Percentiles rank a stretch among this genome's conserved stretches.
phyloP scores from a whole-genome alignment of 2,797 vertebrate species.

The Hydrolagus colliei region DNA sequence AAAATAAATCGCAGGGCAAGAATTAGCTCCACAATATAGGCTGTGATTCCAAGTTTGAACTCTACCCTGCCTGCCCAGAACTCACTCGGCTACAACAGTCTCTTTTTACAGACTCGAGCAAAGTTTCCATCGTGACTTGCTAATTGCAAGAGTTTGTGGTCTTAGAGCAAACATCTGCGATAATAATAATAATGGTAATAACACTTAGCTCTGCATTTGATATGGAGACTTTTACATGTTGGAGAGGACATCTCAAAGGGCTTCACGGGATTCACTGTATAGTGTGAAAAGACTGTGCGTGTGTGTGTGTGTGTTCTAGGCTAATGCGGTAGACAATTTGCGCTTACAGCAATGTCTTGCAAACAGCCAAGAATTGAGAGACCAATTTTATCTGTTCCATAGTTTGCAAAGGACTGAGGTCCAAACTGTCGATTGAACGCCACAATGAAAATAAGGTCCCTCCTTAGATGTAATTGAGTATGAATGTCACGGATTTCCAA shows the following conservation, averaged over 20 bases:
- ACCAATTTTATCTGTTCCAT: not conserved
- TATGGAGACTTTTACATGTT: too few relatives aligned
- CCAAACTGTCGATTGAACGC: not conserved
- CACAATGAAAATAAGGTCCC: conserved; percentile 2
- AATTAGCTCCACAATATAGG: conserved; percentile 28
- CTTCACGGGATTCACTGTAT: too few relatives aligned
- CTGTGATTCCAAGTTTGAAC: conserved; percentile 30
- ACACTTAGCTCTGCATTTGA: too few relatives aligned
- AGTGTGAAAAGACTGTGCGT: too few relatives aligned
- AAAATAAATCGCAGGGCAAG: conserved; percentile 65
- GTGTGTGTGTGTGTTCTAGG: too few relatives aligned
- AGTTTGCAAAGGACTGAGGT: not conserved
- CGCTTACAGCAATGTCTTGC: too few relatives aligned
- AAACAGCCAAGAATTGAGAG: too few relatives aligned
- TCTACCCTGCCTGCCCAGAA: conserved; percentile 12
- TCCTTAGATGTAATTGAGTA: conserved; percentile 9
- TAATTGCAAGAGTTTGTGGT: not conserved
- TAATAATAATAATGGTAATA: too few relatives aligned
- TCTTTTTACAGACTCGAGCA: not conserved
- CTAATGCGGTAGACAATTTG: too few relatives aligned
- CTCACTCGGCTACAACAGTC: not conserved
- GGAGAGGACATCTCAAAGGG: too few relatives aligned
- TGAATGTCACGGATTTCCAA: not conserved
- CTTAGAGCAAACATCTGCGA: too few relatives aligned
- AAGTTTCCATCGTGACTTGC: conserved; percentile 18